Conservation (phyloP, 2,888 invertebrate species). For the Cyclophora punctaria region DNA sequence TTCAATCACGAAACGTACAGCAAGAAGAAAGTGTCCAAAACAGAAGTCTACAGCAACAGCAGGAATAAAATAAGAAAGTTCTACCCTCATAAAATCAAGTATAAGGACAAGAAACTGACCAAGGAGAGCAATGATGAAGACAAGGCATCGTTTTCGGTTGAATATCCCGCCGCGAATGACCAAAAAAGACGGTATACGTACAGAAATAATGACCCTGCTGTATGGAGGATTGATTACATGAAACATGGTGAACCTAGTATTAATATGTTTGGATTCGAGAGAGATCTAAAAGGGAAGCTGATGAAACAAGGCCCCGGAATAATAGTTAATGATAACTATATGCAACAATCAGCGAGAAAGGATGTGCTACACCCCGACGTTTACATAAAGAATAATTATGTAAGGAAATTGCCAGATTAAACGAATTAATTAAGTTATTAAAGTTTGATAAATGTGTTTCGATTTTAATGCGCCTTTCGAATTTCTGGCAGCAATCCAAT, state of each 20-base stretch:
- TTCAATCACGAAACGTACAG: constrained; percentile 17
- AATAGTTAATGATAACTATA: constrained; percentile 31
- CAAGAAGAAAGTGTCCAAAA: constrained; percentile 25
- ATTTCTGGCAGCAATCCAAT: too few species aligned
- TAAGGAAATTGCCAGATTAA: constrained; percentile 21
- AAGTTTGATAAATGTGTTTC: too few species aligned
- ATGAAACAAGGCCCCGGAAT: constrained; percentile 40
- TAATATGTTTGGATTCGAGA: constrained; percentile 35
- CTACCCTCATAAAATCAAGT: constrained; percentile 63
- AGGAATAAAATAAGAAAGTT: constrained; percentile 56
- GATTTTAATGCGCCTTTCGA: too few species aligned
- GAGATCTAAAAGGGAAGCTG: constrained; percentile 41
- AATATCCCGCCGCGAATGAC: constrained; percentile 34
- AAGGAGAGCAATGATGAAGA: constrained; percentile 39
- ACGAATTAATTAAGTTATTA: too few species aligned
- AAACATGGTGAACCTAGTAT: constrained; percentile 55
- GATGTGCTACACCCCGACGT: constrained; percentile 55
- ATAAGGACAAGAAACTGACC: constrained; percentile 34
- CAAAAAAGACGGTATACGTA: constrained; percentile 33
- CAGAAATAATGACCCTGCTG: constrained; percentile 35
- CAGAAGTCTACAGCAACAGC: constrained; percentile 27
- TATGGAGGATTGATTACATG: constrained; percentile 62
- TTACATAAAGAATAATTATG: constrained; percentile 52
- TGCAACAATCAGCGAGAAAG: constrained; percentile 35
- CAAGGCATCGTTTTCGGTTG: constrained; percentile 53